These are phyloP conservation scores for Papilio protenor DNA, from an alignment of 2,888 invertebrate genomes.

Conservation along the genomic window DNA sequence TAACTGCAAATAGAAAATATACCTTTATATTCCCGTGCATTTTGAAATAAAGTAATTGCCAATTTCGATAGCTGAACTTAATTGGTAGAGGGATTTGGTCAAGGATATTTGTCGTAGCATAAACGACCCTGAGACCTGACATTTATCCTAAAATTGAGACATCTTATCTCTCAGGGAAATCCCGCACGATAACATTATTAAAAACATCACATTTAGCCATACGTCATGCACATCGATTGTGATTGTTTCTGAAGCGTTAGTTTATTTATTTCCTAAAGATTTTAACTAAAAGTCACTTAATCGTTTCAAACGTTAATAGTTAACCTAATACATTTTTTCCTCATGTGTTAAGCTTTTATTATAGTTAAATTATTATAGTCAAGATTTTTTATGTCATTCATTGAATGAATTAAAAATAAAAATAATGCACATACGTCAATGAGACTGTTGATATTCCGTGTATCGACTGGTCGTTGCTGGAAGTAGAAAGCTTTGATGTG, in stretches of 20 bases:
- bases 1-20: conserved; percentile 66
- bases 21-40: no score
- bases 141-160: background rate
- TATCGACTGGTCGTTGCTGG: conserved; percentile 81
- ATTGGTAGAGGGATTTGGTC: no score
- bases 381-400: no score
- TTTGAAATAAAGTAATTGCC: no score
- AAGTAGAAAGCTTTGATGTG: conserved; percentile 85
- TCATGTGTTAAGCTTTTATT: no score
- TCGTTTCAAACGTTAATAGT: background rate
- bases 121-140: background rate
- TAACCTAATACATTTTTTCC: no score
- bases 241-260: background rate
- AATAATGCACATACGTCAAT: conserved; percentile 74
- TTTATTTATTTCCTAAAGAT: background rate
- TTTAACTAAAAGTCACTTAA: background rate
- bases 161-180: conserved; percentile 5
- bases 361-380: no score
- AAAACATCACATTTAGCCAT: background rate
- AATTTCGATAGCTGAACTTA: no score
- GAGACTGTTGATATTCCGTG: conserved; percentile 83
- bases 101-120: background rate
- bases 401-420: no score
- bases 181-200: background rate
- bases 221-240: background rate